Base-by-base conservation (phyloP, 2,113 vertebrate species). In the Desmodus rotundus region DNA sequence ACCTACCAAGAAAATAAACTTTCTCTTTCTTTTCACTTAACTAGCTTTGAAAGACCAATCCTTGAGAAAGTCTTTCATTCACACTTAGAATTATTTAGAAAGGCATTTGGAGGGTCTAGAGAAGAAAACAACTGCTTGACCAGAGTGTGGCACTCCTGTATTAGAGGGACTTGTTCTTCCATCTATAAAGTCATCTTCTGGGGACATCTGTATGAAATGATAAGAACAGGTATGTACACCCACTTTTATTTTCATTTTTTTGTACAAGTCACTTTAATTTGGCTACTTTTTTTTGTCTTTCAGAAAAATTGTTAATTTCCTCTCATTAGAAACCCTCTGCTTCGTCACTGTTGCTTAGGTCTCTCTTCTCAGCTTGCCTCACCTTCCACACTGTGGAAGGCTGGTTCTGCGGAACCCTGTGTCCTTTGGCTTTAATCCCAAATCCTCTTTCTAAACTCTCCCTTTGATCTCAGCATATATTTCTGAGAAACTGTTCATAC, bases 401-500 rank as follows among this genome's bases (percentile, higher is more conserved):
- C 38, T 70, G 24, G 7, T 70, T 87, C 76, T 91, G 8, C 89
- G 36, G 73, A 80, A 43, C 61, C 47, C 28, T 61, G 2, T 20
- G 10, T 84, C 70, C 94, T 89, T 76, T 89, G 36, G 41, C 15
- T 78, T 87, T 87, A 45, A 61, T 33, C 47, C 16, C n/a, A 70
- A 16, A 41, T 63, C 38, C 77, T 89, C 20, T 56, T 45, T 89
- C 56, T 87, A 96, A 90, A 41, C 41, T 47, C 31, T 70, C 36
- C 70, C 45, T 91, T 87, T 84, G 73, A 91, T 31, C 50, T 73
- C 36, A 52, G 8, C n/a, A 24, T 87, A 28, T 92, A 50, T 78
- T 87, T 36, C 86, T 87, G 38, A 87, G 58, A 65, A 96, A 45
- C 56, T 95, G 89, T 89, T 95, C 70, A 65, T 33, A 50, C 43